Percentiles rank a stretch among this genome's conserved stretches.
Conservation (phyloP, 2,797 vertebrate genomes). For the Periophthalmus magnuspinnatus region DNA sequence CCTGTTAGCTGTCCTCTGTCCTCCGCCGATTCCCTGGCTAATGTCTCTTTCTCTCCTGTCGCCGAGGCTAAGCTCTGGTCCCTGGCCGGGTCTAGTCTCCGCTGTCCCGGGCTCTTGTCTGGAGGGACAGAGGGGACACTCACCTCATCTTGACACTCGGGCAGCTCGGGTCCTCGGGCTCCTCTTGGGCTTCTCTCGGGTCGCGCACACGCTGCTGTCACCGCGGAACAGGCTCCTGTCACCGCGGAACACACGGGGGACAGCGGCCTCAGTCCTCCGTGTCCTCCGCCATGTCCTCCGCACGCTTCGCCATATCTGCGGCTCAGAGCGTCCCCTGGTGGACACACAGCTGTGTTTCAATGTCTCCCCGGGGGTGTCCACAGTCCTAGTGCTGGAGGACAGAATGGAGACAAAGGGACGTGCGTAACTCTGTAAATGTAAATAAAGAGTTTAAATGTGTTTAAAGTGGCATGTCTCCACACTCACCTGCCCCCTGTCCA, state of each 20-base stretch:
- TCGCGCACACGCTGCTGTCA: conserved; percentile 26
- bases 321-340: conserved; percentile 12
- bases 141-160: conserved; percentile 55
- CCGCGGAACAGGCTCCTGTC: conserved; percentile 25
- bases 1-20: conserved; percentile 18
- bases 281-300: conserved; percentile 21
- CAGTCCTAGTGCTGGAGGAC: no score
- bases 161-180: conserved; percentile 24
- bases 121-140: not conserved
- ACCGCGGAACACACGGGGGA: conserved; percentile 36
- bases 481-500: no score
- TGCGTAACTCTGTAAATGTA: no score
- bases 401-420: no score
- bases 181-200: conserved; percentile 2
- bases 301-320: conserved; percentile 45
- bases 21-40: not conserved
- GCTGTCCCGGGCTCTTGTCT: not conserved
- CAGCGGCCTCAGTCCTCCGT: conserved; percentile 56
- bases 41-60: not conserved
- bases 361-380: not conserved
- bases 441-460: no score
- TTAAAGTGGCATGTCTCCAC: no score
- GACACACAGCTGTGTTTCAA: not conserved
- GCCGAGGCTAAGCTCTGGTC: no score
- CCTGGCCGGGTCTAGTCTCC: not conserved